Percentiles rank a stretch among this genome's conserved stretches.
These are phyloP conservation scores for Telmatherina bonti DNA, from an alignment of 2,797 vertebrate genomes.

Conservation along the genomic window DNA sequence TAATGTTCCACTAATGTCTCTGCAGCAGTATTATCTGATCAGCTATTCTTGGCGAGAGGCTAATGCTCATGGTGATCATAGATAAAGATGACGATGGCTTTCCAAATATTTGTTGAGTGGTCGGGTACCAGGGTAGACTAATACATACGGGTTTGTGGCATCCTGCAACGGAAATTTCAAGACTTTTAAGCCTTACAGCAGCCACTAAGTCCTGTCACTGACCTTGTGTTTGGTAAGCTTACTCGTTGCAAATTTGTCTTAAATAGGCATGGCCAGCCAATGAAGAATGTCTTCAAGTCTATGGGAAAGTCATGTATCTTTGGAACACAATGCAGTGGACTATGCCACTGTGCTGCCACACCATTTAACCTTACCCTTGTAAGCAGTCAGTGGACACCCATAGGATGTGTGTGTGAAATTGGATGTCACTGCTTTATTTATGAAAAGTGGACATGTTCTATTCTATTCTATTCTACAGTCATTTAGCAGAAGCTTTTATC, in stretches of 20 bases:
- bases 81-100: conserved; percentile 51
- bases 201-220: conserved; percentile 35
- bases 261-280: not conserved
- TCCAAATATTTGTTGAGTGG: conserved; percentile 58
- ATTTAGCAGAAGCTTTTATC: too few species aligned
- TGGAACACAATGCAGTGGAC: too few species aligned
- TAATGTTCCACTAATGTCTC: conserved; percentile 77
- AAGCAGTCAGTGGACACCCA: not conserved
- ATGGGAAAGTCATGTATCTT: not conserved
- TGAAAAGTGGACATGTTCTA: too few species aligned
- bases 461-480: too few species aligned
- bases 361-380: too few species aligned
- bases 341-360: too few species aligned
- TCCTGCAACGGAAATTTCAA: conserved; percentile 55
- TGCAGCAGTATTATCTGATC: conserved; percentile 70
- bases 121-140: conserved; percentile 37
- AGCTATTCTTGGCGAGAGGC: conserved; percentile 66
- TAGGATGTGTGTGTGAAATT: too few species aligned
- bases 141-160: conserved; percentile 34
- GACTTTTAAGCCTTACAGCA: conserved; percentile 39
- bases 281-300: conserved; percentile 2
- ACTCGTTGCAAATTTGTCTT: conserved; percentile 8
- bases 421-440: too few species aligned
- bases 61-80: conserved; percentile 64
- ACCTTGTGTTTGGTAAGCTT: conserved; percentile 34